Percentiles rank a stretch among this genome's conserved stretches.
phyloP scores from a whole-genome alignment of 2,113 vertebrate genomes.

The Hylia prasina region DNA sequence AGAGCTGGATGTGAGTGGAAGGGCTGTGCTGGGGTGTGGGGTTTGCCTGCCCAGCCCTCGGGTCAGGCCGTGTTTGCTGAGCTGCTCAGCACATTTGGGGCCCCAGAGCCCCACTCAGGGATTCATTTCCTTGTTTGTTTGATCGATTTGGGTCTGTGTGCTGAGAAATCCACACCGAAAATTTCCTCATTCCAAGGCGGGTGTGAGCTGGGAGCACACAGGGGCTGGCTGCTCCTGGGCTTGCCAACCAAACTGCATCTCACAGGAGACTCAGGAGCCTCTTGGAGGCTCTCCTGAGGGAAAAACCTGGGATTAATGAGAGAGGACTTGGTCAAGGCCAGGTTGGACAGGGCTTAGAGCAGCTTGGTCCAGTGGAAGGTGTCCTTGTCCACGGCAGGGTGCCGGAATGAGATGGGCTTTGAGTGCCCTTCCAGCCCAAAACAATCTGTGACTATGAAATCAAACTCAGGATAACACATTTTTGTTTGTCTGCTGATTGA shows the following conservation, averaged over 20 bases:
- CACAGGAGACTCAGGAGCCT: not conserved
- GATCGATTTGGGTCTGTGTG: not conserved
- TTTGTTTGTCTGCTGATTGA: not conserved
- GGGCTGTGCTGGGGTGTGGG: not conserved
- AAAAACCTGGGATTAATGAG: not conserved
- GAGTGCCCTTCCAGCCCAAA: not conserved
- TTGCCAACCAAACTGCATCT: not conserved
- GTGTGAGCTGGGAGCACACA: fast-evolving
- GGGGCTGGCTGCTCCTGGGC: fast-evolving
- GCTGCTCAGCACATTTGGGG: not conserved
- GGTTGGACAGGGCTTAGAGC: not conserved
- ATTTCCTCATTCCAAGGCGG: fast-evolving
- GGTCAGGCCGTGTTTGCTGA: not conserved
- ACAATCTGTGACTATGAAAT: not conserved
- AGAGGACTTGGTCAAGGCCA: too few relatives aligned
- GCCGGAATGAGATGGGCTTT: not conserved
- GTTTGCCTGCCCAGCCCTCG: not conserved
- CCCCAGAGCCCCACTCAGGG: not conserved
- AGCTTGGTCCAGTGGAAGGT: not conserved
- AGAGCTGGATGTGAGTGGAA: not conserved
- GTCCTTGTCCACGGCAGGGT: not conserved
- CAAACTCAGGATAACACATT: not conserved
- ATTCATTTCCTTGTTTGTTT: not conserved
- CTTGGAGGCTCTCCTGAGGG: not conserved
- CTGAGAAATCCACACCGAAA: not conserved